Percentiles rank a stretch among this genome's conserved stretches.
phyloP scores from a whole-genome alignment of 2,888 invertebrate species.

The Plebejus melissa region DNA sequence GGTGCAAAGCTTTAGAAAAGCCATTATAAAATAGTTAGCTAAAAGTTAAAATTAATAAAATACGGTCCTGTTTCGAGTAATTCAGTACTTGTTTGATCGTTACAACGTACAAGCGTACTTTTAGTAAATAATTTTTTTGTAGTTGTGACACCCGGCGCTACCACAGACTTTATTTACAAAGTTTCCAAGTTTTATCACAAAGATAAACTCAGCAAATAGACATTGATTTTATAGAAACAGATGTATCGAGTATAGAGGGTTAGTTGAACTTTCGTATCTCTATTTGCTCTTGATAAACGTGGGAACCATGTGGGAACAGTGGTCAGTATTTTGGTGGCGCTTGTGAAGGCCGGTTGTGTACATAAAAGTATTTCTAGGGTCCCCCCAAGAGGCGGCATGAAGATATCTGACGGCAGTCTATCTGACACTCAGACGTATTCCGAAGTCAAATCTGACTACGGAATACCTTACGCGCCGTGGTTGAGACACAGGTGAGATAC shows the following conservation, averaged over 20 bases:
- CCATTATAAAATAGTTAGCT: background rate
- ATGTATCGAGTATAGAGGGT: conserved; percentile 7
- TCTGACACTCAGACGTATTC: conserved; percentile 90
- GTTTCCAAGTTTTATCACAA: background rate
- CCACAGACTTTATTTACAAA: background rate
- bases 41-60: background rate
- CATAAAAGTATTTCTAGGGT: conserved; percentile 51
- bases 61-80: conserved; percentile 18
- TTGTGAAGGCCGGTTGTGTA: conserved; percentile 18
- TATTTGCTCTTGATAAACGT: conserved; percentile 33
- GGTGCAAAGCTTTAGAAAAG: background rate
- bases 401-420: conserved; percentile 87
- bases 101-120: background rate
- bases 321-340: conserved; percentile 31
- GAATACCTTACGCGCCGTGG: conserved; percentile 92
- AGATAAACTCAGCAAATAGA: background rate
- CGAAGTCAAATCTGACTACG: conserved; percentile 86
- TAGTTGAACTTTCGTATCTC: conserved; percentile 24
- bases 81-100: background rate
- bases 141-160: background rate
- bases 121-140: background rate
- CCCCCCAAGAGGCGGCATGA: conserved; percentile 75
- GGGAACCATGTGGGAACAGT: conserved; percentile 39
- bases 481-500: conserved; percentile 85
- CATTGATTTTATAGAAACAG: background rate